These are phyloP conservation scores for Platichthys stellatus DNA, from an alignment of 2,113 vertebrate species.

Conservation along the genomic window DNA sequence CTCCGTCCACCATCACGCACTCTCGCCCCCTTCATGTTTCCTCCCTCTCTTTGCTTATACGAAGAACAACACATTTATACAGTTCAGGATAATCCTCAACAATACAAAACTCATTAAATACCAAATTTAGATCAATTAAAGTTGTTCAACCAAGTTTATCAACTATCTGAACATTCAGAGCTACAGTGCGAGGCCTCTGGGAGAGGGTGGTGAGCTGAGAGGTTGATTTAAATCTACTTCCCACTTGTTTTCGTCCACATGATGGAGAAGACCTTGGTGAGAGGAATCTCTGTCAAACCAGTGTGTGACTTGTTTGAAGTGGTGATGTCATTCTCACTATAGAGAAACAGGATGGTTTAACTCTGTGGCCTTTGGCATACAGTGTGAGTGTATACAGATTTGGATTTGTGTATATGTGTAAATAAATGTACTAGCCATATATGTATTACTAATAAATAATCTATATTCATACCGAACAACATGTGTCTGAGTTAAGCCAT, in stretches of 20 bases:
- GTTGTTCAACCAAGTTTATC: neutral
- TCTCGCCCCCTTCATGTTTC: conserved; percentile 33
- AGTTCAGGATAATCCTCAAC: neutral
- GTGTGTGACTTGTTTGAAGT: conserved; percentile 23
- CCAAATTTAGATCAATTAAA: neutral
- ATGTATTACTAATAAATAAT: too few relatives aligned
- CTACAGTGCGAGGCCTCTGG: neutral
- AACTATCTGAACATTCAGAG: neutral
- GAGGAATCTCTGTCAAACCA: conserved; percentile 46
- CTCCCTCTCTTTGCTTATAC: conserved; percentile 40
- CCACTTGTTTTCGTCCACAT: conserved; percentile 10
- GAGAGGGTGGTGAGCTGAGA: neutral
- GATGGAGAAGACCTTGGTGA: conserved; percentile 38
- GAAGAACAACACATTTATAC: neutral
- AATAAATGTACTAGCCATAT: too few relatives aligned
- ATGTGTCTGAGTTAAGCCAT: too few relatives aligned
- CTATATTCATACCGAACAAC: too few relatives aligned
- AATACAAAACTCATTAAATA: neutral
- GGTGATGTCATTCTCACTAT: conserved; percentile 18
- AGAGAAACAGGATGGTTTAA: neutral
- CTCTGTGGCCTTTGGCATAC: conserved; percentile 4
- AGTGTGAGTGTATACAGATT: neutral
- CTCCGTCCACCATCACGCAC: conserved; percentile 8
- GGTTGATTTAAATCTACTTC: conserved; percentile 17
- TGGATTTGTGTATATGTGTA: neutral